Evolutionary conservation across 2,113 vertebrate species (phyloP).

Genomic region (Toxostoma redivivum): DNA sequence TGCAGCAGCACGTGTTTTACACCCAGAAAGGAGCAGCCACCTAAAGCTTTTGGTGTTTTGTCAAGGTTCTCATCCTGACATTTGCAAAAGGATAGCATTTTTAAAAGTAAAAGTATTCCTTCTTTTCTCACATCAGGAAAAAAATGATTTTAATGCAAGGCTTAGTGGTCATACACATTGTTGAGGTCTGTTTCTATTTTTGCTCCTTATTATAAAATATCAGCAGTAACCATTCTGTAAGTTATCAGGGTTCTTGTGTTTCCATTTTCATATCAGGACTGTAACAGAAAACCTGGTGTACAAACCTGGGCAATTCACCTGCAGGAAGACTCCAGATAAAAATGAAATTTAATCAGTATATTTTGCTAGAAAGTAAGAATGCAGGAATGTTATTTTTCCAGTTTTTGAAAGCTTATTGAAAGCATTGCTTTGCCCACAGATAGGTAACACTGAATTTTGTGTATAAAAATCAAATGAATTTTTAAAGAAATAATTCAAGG

Average conservation of each 20-base stretch:
- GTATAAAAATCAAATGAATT: background rate
- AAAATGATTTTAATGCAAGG: background rate
- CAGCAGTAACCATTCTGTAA: background rate
- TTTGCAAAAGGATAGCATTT: background rate
- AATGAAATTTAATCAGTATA: background rate
- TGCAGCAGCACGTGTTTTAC: background rate
- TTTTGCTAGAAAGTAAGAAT: background rate
- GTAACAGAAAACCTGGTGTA: background rate
- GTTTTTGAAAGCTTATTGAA: background rate
- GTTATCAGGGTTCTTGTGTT: background rate
- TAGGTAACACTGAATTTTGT: background rate
- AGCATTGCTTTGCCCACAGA: background rate
- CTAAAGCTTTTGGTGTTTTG: background rate
- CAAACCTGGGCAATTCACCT: background rate
- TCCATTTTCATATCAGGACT: background rate
- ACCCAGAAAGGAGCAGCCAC: background rate
- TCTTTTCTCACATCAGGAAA: background rate
- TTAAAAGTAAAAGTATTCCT: background rate
- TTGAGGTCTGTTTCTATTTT: background rate
- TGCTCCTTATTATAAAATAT: background rate
- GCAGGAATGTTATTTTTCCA: background rate
- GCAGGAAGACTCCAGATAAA: background rate
- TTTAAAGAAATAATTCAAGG: background rate
- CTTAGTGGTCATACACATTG: background rate
- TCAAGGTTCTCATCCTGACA: background rate